Evolutionary conservation across 2,888 invertebrate species (phyloP).

Genomic region (Amblyjoppa fuscipennis): DNA sequence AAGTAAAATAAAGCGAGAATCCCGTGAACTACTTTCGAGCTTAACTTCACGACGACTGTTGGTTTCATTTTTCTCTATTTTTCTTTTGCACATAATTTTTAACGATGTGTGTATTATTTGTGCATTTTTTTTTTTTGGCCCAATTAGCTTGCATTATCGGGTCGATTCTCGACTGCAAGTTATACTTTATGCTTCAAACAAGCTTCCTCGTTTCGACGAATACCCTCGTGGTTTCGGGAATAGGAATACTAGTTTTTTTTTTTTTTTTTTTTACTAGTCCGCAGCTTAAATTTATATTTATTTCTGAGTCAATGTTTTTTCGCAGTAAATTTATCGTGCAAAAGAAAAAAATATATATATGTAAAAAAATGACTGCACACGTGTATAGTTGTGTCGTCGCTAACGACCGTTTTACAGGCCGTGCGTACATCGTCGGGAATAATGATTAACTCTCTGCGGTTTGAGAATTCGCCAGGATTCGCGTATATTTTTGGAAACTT

Average conservation of each 20-base stretch:
- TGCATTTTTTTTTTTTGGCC: too few relatives aligned
- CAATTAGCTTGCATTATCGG: too few relatives aligned
- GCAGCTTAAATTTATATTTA: too few relatives aligned
- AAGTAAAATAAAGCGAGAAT: neutral
- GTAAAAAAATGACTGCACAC: neutral
- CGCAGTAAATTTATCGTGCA: too few relatives aligned
- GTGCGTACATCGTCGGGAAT: constrained; percentile 33
- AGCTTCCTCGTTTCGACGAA: too few relatives aligned
- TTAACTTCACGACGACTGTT: neutral
- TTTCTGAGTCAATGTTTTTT: too few relatives aligned
- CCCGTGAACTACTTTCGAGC: neutral
- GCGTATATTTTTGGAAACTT: constrained; percentile 59
- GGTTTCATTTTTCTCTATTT: neutral
- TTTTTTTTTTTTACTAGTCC: too few relatives aligned
- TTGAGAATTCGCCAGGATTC: constrained; percentile 60
- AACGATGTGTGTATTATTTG: too few relatives aligned
- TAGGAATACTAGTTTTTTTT: too few relatives aligned
- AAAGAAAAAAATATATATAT: neutral
- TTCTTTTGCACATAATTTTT: neutral
- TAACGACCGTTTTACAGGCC: neutral
- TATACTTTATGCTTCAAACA: too few relatives aligned
- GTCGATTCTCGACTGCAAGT: too few relatives aligned
- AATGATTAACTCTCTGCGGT: constrained; percentile 44
- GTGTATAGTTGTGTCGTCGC: neutral
- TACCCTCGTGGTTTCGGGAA: too few relatives aligned